Evolutionary conservation across 2,888 invertebrate genomes (phyloP), one percentile per base, ranked within the genome.

Genomic region (Monochamus alternatus): DNA sequence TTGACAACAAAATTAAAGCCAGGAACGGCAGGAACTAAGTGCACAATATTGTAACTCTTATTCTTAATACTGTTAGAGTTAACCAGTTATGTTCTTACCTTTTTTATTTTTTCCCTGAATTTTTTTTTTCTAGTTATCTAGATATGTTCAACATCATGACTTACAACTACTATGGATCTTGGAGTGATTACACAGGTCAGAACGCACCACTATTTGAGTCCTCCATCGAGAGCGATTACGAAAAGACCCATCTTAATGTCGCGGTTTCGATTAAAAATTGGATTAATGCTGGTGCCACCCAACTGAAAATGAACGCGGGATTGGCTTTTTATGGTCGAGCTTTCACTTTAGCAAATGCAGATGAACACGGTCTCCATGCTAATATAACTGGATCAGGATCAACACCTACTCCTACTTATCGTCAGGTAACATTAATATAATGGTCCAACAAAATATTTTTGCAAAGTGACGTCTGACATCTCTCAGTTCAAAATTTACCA

Each of bases 251-350:
- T 47, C 76, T 80, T 2, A 83, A 83, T 38, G 65, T 90, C 89
- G 86, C 91, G 69, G 88, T 86, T 58, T 86, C 89, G 1, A 87
- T 92, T 2, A 82, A 87, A 43, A 89, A 89, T 75, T 92, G 92
- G 91, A 78, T 92, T 8, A 85, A 87, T 1, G 89, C 90, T 73
- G 93, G 93, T 7, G 92, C 91, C 0, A 88, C 90, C 1, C 87
- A 90, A 0, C 88, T 91, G 1, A 95, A 95, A 85, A 81, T 96
- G 0, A 87, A 93, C 0, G 78, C 95, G 0, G 96, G 96, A 0
- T 87, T 95, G 51, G 93, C 94, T 0, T 89, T 93, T 14, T 95
- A 94, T 78, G 95, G 95, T 0, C 90, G 92, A 65, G 90, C 92
- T 0, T 96, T 93, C 81, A 92, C 90, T 0, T 86, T 95, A n/a